Base-by-base conservation (phyloP, 2,113 vertebrate species). In the Cyanocitta stelleri region DNA sequence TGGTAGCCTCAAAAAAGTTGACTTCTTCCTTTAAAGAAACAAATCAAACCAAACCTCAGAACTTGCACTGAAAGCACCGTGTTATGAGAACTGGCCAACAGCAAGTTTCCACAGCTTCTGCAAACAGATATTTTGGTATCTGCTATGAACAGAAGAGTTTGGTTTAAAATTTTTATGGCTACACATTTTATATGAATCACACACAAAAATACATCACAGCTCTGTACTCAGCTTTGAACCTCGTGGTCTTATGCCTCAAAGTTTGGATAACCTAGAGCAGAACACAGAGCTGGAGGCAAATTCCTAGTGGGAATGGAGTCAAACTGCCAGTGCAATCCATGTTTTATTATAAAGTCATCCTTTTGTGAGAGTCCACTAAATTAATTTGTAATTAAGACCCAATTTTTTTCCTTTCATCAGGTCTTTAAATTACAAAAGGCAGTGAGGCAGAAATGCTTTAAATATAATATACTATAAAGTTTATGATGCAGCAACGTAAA, bases 191-290 rank as follows among this genome's bases (percentile, higher is more conserved):
- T 46, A 26, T 2, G 1, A 41, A 17, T 11, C 13, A 48, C 21
- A 23, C 19, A 35, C 2, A 2, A n/a, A 76, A 43, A 16, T n/a
- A 5, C 3, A 4, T 68, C 9, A 10, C 17, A 81, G 6, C 46
- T 89, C 26, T 73, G 2, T 48, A 23, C 8, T 41, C 22, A 27
- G 5, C 35, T 79, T 11, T 49, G 22, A 69, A 72, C 23, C 19
- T 44, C 0, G 0, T 77, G 27, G 23, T 56, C 19, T 49, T 15
- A 5, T 21, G 21, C 23, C 8, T 54, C 18, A 23, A 22, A 69
- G 27, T 37, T 29, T 16, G 8, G 26, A 59, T 43, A 33, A 16
- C 3, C 1, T 7, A 6, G 5, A 46, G 61, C 39, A 81, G 64
- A 66, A 27, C 26, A 55, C 29, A 62, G 58, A 33, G 33, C 2